Evolutionary conservation across 2,113 vertebrate genomes (phyloP).

Genomic region (Lutjanus erythropterus): DNA sequence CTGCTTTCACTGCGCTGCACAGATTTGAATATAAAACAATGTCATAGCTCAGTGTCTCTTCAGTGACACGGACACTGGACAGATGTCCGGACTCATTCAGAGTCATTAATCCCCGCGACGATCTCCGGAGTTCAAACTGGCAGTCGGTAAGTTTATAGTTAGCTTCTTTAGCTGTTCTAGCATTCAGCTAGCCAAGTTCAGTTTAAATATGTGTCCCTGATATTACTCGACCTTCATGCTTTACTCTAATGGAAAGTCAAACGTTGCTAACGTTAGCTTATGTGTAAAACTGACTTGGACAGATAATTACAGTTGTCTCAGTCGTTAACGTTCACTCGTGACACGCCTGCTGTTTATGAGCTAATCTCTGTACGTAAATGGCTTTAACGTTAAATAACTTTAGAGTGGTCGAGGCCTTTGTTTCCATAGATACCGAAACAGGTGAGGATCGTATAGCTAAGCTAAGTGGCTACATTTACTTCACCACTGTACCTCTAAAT

Average conservation of each 20-base stretch:
- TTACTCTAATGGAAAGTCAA: neutral
- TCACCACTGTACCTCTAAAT: neutral
- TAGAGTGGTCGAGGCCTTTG: neutral
- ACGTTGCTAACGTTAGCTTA: too few relatives aligned
- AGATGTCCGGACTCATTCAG: neutral
- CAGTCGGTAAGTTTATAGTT: conserved; percentile 64
- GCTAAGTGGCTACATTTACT: neutral
- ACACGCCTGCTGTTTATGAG: neutral
- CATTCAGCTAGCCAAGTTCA: conserved; percentile 40
- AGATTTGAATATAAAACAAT: conserved; percentile 43
- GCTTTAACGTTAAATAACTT: neutral
- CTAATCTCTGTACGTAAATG: neutral
- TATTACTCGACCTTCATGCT: neutral
- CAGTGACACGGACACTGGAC: neutral
- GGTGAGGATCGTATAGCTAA: too few relatives aligned
- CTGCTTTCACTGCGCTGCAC: conserved; percentile 52
- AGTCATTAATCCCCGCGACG: neutral
- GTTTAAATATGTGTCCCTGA: too few relatives aligned
- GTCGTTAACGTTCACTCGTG: neutral
- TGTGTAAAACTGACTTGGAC: neutral
- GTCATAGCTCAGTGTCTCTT: neutral
- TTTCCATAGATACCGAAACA: neutral
- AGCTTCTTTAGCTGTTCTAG: conserved; percentile 51
- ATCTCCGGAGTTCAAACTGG: neutral
- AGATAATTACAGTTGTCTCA: neutral